Conservation (phyloP, 2,888 invertebrate species). For the Xylota sylvarum region DNA sequence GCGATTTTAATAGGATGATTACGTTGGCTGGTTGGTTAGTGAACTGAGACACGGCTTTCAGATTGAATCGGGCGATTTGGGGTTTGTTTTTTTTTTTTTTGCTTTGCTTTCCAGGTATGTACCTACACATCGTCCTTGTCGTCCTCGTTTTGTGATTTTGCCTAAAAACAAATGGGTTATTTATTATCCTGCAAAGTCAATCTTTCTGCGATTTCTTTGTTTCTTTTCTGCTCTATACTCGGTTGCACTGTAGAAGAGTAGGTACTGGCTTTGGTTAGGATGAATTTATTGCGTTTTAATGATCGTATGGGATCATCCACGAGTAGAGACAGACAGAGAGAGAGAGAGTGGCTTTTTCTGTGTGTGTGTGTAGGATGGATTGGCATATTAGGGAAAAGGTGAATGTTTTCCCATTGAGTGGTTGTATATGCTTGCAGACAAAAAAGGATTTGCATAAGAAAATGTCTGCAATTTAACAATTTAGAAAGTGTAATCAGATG, state of each 20-base stretch:
- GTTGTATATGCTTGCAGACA: constrained; percentile 6
- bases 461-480: constrained; percentile 45
- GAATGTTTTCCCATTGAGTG: constrained; percentile 8
- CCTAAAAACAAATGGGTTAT: constrained; percentile 69
- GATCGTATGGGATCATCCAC: constrained; percentile 36
- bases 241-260: too few species aligned
- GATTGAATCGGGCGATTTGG: constrained; percentile 52
- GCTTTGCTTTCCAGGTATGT: constrained; percentile 23
- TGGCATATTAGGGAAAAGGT: constrained; percentile 16
- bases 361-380: constrained; percentile 3
- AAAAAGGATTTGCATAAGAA: constrained; percentile 39
- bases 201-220: constrained; percentile 50
- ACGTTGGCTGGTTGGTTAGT: constrained; percentile 47
- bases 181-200: constrained; percentile 68
- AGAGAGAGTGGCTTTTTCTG: neutral
- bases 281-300: constrained; percentile 70
- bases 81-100: constrained; percentile 1
- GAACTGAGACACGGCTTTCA: constrained; percentile 45
- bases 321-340: too few species aligned
- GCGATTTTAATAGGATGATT: constrained; percentile 72
- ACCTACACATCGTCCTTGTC: constrained; percentile 4
- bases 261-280: constrained; percentile 17
- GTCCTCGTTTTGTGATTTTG: constrained; percentile 3
- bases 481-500: constrained; percentile 25
- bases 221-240: neutral